Percentiles rank a stretch among this genome's conserved stretches.
Conservation (phyloP, 2,888 invertebrate genomes). For the Gasteruption jaculator region DNA sequence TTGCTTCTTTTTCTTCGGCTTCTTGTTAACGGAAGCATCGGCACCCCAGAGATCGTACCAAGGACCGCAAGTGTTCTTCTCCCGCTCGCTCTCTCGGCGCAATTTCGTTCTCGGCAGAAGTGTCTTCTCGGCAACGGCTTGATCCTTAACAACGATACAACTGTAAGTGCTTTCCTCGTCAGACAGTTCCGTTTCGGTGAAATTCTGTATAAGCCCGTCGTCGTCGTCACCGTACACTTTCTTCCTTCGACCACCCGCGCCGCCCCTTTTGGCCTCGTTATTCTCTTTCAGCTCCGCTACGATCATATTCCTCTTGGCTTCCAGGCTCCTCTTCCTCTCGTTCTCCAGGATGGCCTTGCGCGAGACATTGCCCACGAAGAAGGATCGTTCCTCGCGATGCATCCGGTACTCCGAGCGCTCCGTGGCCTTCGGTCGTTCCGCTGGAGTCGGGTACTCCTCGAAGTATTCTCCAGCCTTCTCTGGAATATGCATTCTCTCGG, state of each 20-base stretch:
- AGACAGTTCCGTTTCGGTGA: constrained; percentile 47
- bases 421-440: constrained; percentile 41
- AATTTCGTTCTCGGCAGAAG: constrained; percentile 70
- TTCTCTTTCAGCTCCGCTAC: constrained; percentile 47
- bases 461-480: constrained; percentile 41
- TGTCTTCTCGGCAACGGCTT: constrained; percentile 49
- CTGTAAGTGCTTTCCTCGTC: constrained; percentile 54
- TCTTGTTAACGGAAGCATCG: constrained; percentile 64
- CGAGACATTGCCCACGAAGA: constrained; percentile 47
- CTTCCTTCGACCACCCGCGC: constrained; percentile 38
- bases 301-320: constrained; percentile 46
- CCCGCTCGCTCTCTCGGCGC: constrained; percentile 55
- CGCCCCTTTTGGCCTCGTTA: constrained; percentile 42
- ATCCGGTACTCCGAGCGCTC: constrained; percentile 40
- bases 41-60: constrained; percentile 87
- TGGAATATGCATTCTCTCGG: constrained; percentile 43
- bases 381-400: constrained; percentile 39
- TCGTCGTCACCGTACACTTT: constrained; percentile 41
- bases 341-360: constrained; percentile 48
- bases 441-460: constrained; percentile 46
- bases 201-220: constrained; percentile 33
- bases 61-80: constrained; percentile 72
- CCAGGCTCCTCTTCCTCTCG: constrained; percentile 45
- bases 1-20: constrained; percentile 44
- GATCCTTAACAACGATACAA: constrained; percentile 82